Conservation (phyloP, 2,113 vertebrate genomes). For the Phaethon lepturus region DNA sequence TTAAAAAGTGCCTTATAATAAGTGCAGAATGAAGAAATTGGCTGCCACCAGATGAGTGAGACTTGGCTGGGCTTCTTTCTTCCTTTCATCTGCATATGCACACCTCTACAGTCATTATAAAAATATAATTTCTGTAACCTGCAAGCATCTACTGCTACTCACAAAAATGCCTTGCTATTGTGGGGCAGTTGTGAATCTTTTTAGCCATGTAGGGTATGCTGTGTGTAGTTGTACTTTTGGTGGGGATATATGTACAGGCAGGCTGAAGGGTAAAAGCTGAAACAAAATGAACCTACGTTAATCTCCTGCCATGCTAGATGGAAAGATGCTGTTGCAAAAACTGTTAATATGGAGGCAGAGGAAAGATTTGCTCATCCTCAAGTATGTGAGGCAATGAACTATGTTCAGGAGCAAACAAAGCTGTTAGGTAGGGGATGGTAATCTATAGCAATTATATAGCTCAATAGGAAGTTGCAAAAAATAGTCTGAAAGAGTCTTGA, state of each 20-base stretch:
- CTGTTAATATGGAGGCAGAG: background rate
- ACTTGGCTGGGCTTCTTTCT: conserved; percentile 25
- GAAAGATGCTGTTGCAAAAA: background rate
- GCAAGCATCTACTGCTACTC: background rate
- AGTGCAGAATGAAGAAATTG: conserved; percentile 16
- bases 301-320: background rate
- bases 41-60: conserved; percentile 43
- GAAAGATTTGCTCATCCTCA: background rate
- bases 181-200: background rate
- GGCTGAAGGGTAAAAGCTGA: background rate
- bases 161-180: background rate
- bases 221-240: background rate
- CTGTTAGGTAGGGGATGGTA: background rate
- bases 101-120: conserved; percentile 16
- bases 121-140: background rate
- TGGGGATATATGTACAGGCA: background rate
- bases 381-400: background rate
- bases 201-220: background rate
- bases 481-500: background rate
- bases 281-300: background rate
- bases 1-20: conserved; percentile 42
- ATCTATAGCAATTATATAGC: background rate
- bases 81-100: conserved; percentile 5
- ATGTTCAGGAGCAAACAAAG: background rate
- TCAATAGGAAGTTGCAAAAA: background rate